phyloP scores from a whole-genome alignment of 1,140 invertebrate species.

The Trachymyrmex septentrionalis region DNA sequence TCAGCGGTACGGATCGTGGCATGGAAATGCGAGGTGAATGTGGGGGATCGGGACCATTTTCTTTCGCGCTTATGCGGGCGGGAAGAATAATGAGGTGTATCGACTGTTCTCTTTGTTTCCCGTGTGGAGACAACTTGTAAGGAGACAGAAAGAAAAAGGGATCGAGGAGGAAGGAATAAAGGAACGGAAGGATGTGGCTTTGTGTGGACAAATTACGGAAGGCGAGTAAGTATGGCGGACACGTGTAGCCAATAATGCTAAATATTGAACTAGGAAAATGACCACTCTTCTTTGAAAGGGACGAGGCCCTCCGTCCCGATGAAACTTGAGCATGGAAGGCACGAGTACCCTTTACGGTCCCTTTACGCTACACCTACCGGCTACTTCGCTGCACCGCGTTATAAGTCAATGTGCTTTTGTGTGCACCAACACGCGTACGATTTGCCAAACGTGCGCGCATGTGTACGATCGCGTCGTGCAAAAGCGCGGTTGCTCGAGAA shows the following conservation, averaged over 20 bases:
- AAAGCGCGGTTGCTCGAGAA: slow-evolving; percentile 20
- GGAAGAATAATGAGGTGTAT: slow-evolving; percentile 46
- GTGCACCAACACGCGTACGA: background rate
- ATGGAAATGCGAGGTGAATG: slow-evolving; percentile 23
- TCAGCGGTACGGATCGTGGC: background rate
- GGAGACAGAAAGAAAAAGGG: background rate
- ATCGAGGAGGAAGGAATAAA: background rate
- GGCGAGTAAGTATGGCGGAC: no score
- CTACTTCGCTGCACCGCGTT: background rate
- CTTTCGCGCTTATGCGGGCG: slow-evolving; percentile 21
- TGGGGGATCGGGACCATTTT: slow-evolving; percentile 45
- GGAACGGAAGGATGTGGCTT: background rate
- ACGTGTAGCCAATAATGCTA: slow-evolving; percentile 12
- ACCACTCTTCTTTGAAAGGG: slow-evolving; percentile 56
- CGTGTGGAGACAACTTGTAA: background rate
- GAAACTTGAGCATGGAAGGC: slow-evolving; percentile 64
- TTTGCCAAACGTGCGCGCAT: background rate
- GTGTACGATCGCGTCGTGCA: background rate
- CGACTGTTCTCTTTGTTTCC: background rate
- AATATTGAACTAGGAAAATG: slow-evolving; percentile 65
- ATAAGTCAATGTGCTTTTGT: background rate
- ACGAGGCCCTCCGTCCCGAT: slow-evolving; percentile 56
- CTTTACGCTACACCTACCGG: no score
- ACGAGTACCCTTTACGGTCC: background rate
- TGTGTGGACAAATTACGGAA: slow-evolving; percentile 31